Percentiles rank a stretch among this genome's conserved stretches.
Evolutionary conservation across 1,140 invertebrate genomes (phyloP).

Genomic region (Uloborus diversus): DNA sequence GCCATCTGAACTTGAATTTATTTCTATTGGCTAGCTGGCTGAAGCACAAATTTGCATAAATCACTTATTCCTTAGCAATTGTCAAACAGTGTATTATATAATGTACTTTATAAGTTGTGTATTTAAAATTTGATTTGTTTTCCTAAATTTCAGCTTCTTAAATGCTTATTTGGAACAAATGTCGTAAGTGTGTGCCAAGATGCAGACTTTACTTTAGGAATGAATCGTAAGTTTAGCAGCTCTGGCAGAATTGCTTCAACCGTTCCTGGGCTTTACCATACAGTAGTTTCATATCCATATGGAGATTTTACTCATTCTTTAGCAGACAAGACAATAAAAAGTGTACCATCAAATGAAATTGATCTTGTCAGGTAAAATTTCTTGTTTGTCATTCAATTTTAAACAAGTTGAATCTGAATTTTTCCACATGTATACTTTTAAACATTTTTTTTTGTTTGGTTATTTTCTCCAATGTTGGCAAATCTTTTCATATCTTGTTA

Average conservation of each 20-base stretch:
- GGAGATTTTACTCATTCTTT: slow-evolving; percentile 66
- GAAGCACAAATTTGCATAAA: too few species aligned
- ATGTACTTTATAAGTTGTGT: too few species aligned
- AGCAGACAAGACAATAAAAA: slow-evolving; percentile 53
- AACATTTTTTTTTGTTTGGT: too few species aligned
- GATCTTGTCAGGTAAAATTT: slow-evolving; percentile 36
- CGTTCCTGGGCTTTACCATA: slow-evolving; percentile 65
- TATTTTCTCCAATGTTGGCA: too few species aligned
- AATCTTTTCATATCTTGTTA: too few species aligned
- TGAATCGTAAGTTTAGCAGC: slow-evolving; percentile 60
- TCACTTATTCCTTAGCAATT: too few species aligned
- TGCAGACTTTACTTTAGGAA: slow-evolving; percentile 26
- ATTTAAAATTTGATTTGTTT: too few species aligned
- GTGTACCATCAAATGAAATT: slow-evolving; percentile 7
- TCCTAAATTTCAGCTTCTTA: slow-evolving; percentile 77
- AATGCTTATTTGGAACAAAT: slow-evolving; percentile 84
- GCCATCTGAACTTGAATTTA: too few species aligned
- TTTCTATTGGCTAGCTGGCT: too few species aligned
- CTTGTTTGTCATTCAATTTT: not conserved
- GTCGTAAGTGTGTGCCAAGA: slow-evolving; percentile 74
- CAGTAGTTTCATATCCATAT: slow-evolving; percentile 66
- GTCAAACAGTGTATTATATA: too few species aligned
- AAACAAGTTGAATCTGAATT: too few species aligned
- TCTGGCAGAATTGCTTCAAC: slow-evolving; percentile 60
- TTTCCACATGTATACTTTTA: too few species aligned